Conservation (phyloP, 1,140 invertebrate species). For the Drosophila tropicalis region DNA sequence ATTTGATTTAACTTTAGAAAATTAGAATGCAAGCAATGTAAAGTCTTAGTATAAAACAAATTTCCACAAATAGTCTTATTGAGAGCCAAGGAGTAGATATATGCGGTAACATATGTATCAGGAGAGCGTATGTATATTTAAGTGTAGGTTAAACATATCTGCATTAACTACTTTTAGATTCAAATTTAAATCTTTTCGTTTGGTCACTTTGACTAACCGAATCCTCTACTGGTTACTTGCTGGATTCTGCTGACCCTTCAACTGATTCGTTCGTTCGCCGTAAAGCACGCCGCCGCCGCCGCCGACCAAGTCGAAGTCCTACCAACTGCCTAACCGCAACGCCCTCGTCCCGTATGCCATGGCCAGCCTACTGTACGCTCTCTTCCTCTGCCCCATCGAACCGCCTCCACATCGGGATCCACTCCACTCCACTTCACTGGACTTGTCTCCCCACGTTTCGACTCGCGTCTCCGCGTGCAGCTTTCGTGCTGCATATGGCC, state of each 20-base stretch:
- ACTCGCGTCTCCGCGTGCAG: constrained; percentile 65
- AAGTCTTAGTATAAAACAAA: too few relatives aligned
- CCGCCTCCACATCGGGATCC: constrained; percentile 21
- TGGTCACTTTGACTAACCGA: neutral
- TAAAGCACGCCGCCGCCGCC: constrained; percentile 60
- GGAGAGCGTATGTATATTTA: too few relatives aligned
- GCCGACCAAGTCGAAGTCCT: constrained; percentile 58
- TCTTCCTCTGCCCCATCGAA: constrained; percentile 22
- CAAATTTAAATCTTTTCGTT: too few relatives aligned
- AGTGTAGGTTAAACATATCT: too few relatives aligned
- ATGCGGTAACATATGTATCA: too few relatives aligned
- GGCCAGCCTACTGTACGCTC: constrained; percentile 41
- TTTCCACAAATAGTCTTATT: too few relatives aligned
- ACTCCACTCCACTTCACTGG: constrained; percentile 31
- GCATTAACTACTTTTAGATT: too few relatives aligned
- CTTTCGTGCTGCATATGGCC: constrained; percentile 79
- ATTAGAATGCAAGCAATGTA: too few relatives aligned
- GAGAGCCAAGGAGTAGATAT: too few relatives aligned
- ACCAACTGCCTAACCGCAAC: constrained; percentile 60
- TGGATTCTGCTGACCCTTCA: constrained; percentile 23
- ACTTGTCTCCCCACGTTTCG: constrained; percentile 29
- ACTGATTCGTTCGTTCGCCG: constrained; percentile 33
- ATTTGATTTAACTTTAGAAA: too few relatives aligned
- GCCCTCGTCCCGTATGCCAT: constrained; percentile 45
- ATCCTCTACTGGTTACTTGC: neutral